These are phyloP conservation scores for Brachypteracias leptosomus DNA, from an alignment of 2,113 vertebrate species.

Conservation along the genomic window DNA sequence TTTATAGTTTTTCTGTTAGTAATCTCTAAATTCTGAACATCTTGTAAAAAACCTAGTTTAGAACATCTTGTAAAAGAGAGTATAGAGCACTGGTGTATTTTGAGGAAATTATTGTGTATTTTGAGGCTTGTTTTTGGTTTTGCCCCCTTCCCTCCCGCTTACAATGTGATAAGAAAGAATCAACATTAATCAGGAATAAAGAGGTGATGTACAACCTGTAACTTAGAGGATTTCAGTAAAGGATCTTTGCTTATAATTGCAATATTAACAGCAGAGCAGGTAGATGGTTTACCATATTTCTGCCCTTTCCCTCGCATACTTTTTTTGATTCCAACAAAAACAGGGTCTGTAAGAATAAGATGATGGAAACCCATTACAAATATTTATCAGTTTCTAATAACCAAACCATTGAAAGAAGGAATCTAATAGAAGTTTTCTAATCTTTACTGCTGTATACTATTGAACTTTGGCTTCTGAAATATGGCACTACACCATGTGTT, in stretches of 20 bases:
- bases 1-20: neutral
- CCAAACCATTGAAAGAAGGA: neutral
- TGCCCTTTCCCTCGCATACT: neutral
- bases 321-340: slow-evolving; percentile 17
- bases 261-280: neutral
- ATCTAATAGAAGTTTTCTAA: neutral
- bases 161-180: neutral
- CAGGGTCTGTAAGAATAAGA: neutral
- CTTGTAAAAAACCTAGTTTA: neutral
- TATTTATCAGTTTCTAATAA: neutral
- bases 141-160: neutral
- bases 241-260: neutral
- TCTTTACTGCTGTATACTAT: neutral
- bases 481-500: neutral
- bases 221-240: neutral
- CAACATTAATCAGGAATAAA: neutral
- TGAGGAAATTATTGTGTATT: neutral
- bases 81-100: neutral
- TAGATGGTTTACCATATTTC: slow-evolving; percentile 15
- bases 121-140: too few species aligned
- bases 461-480: neutral
- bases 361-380: neutral
- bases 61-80: neutral
- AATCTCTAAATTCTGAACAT: neutral
- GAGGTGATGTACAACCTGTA: neutral